phyloP scores from a whole-genome alignment of 1,140 invertebrate genomes.

The Eueides isabella region DNA sequence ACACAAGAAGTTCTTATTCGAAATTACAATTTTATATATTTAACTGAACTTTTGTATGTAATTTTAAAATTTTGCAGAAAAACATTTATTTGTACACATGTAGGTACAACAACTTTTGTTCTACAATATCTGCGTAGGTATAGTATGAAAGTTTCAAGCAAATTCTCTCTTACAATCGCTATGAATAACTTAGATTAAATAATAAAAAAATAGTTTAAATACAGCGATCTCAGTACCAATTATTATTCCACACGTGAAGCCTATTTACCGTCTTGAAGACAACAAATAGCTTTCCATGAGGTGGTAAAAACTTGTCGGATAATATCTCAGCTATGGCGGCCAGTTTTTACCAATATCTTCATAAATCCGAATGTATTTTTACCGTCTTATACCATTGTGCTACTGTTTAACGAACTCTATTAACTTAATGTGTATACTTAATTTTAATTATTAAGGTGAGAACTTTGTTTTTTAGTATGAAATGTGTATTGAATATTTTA shows the following conservation, averaged over 20 bases:
- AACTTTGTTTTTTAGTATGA: conserved; percentile 6
- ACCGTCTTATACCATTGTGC: background rate
- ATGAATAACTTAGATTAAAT: no score
- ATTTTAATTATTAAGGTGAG: conserved; percentile 14
- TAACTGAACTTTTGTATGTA: no score
- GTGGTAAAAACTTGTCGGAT: background rate
- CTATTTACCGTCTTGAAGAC: background rate
- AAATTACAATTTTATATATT: no score
- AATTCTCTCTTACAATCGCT: no score
- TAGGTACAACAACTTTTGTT: no score
- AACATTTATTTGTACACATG: no score
- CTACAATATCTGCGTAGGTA: no score
- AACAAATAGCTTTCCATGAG: background rate
- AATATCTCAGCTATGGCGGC: background rate
- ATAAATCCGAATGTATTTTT: background rate
- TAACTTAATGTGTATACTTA: conserved; percentile 3
- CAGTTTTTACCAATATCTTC: background rate
- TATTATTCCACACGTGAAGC: background rate
- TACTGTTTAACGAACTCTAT: conserved; percentile 6
- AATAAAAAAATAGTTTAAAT: no score
- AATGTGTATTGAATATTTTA: background rate
- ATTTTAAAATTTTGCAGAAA: no score
- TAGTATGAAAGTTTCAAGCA: no score
- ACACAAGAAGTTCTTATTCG: no score
- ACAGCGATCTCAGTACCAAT: background rate